Base-by-base conservation (phyloP, 2,888 invertebrate genomes). In the Eurytoma californica region DNA sequence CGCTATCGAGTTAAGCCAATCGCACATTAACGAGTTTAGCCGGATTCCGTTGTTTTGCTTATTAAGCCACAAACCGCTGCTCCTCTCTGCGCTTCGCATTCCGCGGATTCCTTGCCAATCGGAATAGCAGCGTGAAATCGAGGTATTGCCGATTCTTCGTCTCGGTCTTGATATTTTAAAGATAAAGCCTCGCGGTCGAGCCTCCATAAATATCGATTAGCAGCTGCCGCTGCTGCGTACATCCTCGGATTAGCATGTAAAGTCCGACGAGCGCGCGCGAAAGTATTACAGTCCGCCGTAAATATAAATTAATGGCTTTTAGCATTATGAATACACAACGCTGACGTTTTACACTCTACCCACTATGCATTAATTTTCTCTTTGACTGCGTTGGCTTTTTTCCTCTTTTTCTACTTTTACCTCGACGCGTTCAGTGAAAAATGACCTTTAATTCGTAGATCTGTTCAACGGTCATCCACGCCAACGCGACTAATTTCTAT, bases 21-120 rank as follows among this genome's bases (percentile, higher is more conserved):
- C 39, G 39, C 1, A 9, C 80, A 70, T 85, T 84, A 85, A 84
- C 84, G 85, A 85, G 85, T 85, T 85, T 85, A 82, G 75, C 67
- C 83, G 80, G 79, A 84, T 85, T 83, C 82, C 80, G 47, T 18
- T 83, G 82, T 83, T 85, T 85, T 84, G 84, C 83, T 84, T 82
- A 82, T 84, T 83, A 82, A 79, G 80, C 63, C 63, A 47, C 63
- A 18, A 14, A 47, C 47, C 58, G 58, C 57, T 18, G 39, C 39
- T 39, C 63, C 47, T 2, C 28, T 14, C 24, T 60, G 28, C 3
- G 60, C 24, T 16, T 63, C 63, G 63, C 63, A 63, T 63, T 47
- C 47, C 63, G 39, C 18, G 18, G 63, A 63, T 39, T 47, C 18
- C 18, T 47, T 47, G 39, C 39, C 39, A 39, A 39, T 39, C 39